phyloP scores from a whole-genome alignment of 2,113 vertebrate species.

The Gulo gulo region DNA sequence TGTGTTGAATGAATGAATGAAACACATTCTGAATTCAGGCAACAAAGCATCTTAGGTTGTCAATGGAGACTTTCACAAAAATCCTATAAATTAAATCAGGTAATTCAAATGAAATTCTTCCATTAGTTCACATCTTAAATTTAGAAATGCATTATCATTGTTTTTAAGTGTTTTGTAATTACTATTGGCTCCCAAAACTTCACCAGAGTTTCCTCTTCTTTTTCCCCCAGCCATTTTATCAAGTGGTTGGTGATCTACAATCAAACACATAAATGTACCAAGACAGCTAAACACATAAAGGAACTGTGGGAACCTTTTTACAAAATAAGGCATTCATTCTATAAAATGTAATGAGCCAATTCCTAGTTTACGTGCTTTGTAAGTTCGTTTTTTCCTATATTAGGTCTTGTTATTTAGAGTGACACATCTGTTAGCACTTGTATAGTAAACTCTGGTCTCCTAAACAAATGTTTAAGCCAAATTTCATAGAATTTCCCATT shows the following conservation, averaged over 20 bases:
- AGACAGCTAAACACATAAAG: conserved; percentile 14
- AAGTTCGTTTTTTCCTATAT: not conserved
- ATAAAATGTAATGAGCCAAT: not conserved
- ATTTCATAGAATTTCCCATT: not conserved
- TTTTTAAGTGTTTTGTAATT: conserved; percentile 43
- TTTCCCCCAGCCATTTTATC: conserved; percentile 43
- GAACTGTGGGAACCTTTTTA: conserved; percentile 21
- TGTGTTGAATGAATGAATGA: not conserved
- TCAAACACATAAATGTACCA: conserved; percentile 47
- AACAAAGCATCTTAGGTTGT: not conserved
- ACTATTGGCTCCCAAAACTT: conserved; percentile 24
- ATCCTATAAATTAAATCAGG: not conserved
- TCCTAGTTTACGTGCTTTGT: conserved; percentile 14
- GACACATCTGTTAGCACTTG: not conserved
- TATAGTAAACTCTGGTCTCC: not conserved
- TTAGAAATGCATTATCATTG: not conserved
- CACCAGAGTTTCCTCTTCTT: not conserved
- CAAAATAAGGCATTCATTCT: conserved; percentile 43
- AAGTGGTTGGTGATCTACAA: conserved; percentile 56
- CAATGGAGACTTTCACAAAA: not conserved
- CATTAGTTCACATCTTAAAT: conserved; percentile 13
- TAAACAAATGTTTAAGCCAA: not conserved
- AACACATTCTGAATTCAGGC: not conserved
- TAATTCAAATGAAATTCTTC: not conserved
- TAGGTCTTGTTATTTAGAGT: not conserved